A percentile compares a stretch with the other conserved stretches of the same genome.
phyloP scores from a whole-genome alignment of 92 coral and sea anemone genomes.

The Anthopleura xanthogrammica region DNA sequence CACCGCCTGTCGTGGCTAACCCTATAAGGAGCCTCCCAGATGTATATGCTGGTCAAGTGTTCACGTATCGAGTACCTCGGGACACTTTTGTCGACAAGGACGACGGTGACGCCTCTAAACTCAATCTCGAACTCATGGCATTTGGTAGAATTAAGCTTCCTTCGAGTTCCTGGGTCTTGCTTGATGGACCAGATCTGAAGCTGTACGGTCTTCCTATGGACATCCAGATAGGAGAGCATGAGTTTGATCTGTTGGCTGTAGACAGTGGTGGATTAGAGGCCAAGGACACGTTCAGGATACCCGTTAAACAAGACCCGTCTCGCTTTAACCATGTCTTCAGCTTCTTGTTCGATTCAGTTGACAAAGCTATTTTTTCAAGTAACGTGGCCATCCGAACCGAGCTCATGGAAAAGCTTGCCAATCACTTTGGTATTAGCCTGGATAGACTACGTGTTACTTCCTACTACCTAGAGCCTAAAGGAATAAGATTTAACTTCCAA shows the following conservation, averaged over 20 bases:
- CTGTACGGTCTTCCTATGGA: slow-evolving; percentile 55
- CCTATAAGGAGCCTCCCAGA: slow-evolving; percentile 35
- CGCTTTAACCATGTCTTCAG: slow-evolving; percentile 59
- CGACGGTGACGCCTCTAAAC: slow-evolving; percentile 68
- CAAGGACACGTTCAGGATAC: slow-evolving; percentile 41
- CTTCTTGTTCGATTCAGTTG: slow-evolving; percentile 36
- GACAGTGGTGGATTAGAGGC: slow-evolving; percentile 61
- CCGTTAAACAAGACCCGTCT: slow-evolving; percentile 38
- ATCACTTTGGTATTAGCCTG: slow-evolving; percentile 52
- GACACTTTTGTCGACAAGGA: slow-evolving; percentile 63
- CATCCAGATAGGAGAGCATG: slow-evolving; percentile 34
- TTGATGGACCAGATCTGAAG: slow-evolving; percentile 35
- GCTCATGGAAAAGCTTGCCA: slow-evolving; percentile 55
- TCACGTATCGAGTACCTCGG: slow-evolving; percentile 39
- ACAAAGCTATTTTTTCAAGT: slow-evolving; percentile 33
- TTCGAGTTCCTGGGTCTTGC: slow-evolving; percentile 56
- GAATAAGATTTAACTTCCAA: slow-evolving; percentile 52
- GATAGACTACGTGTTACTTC: slow-evolving; percentile 48
- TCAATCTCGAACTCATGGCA: slow-evolving; percentile 50
- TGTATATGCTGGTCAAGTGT: slow-evolving; percentile 44
- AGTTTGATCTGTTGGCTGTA: slow-evolving; percentile 58
- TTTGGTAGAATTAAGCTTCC: slow-evolving; percentile 26
- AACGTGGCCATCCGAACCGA: slow-evolving; percentile 43
- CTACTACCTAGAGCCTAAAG: slow-evolving; percentile 29
- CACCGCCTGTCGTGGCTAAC: slow-evolving; percentile 45